Evolutionary conservation across 2,888 invertebrate species (phyloP).

Genomic region (Tenthredo amoena): DNA sequence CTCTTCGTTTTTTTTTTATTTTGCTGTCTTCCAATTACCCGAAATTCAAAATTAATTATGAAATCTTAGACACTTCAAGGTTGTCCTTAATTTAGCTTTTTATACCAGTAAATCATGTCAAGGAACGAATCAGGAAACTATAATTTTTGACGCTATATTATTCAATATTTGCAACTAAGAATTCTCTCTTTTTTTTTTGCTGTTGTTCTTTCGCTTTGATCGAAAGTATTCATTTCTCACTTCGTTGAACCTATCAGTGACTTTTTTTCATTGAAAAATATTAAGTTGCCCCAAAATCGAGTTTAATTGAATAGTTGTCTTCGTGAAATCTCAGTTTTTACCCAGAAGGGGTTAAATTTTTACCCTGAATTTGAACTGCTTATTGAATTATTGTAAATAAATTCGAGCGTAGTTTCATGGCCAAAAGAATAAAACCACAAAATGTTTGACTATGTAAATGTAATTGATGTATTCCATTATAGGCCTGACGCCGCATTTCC

Average conservation of each 20-base stretch:
- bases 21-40: neutral
- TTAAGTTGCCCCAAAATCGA: neutral
- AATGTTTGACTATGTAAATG: conserved; percentile 20
- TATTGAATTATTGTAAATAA: neutral
- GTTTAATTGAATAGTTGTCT: neutral
- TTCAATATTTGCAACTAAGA: neutral
- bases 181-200: neutral
- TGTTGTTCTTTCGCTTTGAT: too few relatives aligned
- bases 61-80: neutral
- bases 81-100: neutral
- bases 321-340: neutral
- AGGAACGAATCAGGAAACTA: neutral
- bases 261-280: neutral
- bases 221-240: too few relatives aligned
- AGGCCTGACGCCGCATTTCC: neutral
- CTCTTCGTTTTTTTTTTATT: neutral
- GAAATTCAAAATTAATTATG: neutral
- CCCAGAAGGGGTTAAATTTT: neutral
- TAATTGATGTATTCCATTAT: neutral
- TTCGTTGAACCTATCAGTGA: neutral
- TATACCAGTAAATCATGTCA: neutral
- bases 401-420: neutral
- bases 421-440: too few relatives aligned
- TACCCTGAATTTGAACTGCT: neutral
- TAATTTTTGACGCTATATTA: neutral